A percentile compares a stretch with the other conserved stretches of the same genome.
phyloP scores from a whole-genome alignment of 2,888 invertebrate genomes.

The Pherbina coryleti region DNA sequence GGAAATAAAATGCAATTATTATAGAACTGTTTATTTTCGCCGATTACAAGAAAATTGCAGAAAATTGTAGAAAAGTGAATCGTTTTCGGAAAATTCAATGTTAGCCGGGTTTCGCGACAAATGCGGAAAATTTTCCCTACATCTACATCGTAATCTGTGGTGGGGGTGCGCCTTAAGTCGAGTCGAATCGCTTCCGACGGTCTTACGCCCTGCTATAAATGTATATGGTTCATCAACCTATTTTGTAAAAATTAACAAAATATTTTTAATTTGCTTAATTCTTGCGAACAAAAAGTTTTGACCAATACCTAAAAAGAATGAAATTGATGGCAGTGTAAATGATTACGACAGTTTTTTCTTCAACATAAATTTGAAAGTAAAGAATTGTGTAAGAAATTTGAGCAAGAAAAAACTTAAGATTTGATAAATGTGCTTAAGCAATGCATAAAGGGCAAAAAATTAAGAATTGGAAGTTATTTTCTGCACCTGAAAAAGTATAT shows the following conservation, averaged over 20 bases:
- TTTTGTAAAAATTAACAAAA: not conserved
- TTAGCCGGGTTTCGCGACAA: not conserved
- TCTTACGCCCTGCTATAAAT: not conserved
- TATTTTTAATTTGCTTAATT: not conserved
- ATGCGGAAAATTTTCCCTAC: not conserved
- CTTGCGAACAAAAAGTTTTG: not conserved
- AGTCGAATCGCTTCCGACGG: not conserved
- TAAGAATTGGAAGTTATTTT: not conserved
- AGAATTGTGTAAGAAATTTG: not conserved
- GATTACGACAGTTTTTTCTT: too few relatives aligned
- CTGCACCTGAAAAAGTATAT: not conserved
- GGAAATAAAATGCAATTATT: not conserved
- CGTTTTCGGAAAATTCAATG: not conserved
- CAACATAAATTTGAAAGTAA: not conserved
- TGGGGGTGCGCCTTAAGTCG: conserved; percentile 14
- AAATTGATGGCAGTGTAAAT: too few relatives aligned
- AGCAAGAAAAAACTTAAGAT: not conserved
- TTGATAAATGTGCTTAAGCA: not conserved
- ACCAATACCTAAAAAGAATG: not conserved
- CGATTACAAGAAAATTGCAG: not conserved
- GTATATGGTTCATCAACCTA: not conserved
- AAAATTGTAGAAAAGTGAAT: not conserved
- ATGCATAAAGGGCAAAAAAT: not conserved
- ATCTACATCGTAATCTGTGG: not conserved
- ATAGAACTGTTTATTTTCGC: not conserved